phyloP scores from a whole-genome alignment of 2,113 vertebrate species.

The Columba livia region DNA sequence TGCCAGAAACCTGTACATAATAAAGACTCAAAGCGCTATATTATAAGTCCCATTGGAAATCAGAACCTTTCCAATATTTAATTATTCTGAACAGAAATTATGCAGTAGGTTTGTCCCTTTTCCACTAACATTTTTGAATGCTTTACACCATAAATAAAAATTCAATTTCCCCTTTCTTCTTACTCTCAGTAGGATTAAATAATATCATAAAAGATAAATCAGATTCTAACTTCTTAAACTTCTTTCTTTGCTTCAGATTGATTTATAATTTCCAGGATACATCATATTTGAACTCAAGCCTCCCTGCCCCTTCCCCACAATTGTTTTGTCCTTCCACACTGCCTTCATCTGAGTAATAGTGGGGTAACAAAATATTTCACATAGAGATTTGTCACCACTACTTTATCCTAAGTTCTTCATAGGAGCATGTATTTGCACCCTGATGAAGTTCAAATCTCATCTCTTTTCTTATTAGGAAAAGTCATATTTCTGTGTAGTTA shows the following conservation, averaged over 20 bases:
- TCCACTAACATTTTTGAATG: background rate
- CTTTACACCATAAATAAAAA: conserved; percentile 41
- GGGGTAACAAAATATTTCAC: background rate
- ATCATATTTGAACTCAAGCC: background rate
- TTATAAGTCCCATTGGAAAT: background rate
- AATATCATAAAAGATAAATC: conserved; percentile 23
- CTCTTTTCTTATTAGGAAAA: background rate
- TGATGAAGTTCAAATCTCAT: background rate
- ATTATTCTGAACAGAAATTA: conserved; percentile 15
- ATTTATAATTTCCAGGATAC: conserved; percentile 9
- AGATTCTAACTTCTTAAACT: background rate
- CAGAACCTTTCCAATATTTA: background rate
- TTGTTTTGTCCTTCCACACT: background rate
- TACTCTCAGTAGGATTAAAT: conserved; percentile 4
- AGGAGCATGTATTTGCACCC: background rate
- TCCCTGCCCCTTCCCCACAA: background rate
- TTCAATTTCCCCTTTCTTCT: conserved; percentile 26
- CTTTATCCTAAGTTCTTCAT: background rate
- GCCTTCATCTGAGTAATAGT: background rate
- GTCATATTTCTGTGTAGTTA: background rate
- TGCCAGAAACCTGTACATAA: background rate
- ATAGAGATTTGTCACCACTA: background rate
- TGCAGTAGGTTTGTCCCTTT: background rate
- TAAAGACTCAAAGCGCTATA: background rate
- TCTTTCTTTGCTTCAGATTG: conserved; percentile 19